Evolutionary conservation across 2,113 vertebrate genomes (phyloP).

Genomic region (Turdus rufiventris): DNA sequence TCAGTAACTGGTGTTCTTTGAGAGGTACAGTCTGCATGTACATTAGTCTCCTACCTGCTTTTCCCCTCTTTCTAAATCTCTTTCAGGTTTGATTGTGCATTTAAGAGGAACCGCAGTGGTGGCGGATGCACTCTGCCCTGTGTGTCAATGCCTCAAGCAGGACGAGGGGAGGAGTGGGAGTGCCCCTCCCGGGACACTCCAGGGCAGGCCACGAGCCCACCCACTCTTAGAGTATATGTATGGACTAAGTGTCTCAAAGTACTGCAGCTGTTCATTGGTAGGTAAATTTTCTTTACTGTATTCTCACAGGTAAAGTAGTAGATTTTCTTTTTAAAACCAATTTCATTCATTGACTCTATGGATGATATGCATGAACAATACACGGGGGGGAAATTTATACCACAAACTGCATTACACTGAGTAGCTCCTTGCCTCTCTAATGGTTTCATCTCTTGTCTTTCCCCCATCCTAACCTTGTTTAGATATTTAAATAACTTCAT

Average conservation of each 20-base stretch:
- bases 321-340: background rate
- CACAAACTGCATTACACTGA: background rate
- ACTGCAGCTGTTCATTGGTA: conserved; percentile 51
- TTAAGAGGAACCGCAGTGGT: conserved; percentile 61
- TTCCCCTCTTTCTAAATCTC: conserved; percentile 68
- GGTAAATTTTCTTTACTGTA: conserved; percentile 65
- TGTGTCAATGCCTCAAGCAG: conserved; percentile 42
- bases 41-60: conserved; percentile 64
- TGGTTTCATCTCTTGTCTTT: background rate
- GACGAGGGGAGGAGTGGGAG: conserved; percentile 45
- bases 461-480: background rate
- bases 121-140: conserved; percentile 58
- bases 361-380: background rate
- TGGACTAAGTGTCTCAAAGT: conserved; percentile 62
- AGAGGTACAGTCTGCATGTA: conserved; percentile 54
- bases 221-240: conserved; percentile 49
- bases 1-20: conserved; percentile 67
- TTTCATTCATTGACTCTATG: background rate
- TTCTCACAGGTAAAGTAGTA: conserved; percentile 40
- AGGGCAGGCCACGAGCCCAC: conserved; percentile 47
- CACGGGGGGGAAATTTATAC: background rate
- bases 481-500: background rate
- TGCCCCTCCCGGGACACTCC: conserved; percentile 1
- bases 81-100: conserved; percentile 67
- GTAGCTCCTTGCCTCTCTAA: background rate